Percentiles rank a stretch among this genome's conserved stretches.
phyloP scores from a whole-genome alignment of 2,888 invertebrate species.

The Eilema depressum region DNA sequence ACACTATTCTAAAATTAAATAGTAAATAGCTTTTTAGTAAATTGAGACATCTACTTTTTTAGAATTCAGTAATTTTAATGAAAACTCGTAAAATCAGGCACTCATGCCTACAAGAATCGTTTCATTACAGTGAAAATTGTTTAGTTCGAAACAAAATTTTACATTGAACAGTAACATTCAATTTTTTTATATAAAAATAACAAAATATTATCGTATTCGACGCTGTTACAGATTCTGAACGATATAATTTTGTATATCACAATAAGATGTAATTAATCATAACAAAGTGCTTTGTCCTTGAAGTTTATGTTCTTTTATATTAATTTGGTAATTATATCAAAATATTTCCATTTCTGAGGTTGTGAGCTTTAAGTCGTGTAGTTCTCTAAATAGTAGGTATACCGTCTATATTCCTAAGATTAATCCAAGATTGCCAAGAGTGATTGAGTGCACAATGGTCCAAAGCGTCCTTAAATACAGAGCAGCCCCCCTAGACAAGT shows the following conservation, averaged over 20 bases:
- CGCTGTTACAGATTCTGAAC: neutral
- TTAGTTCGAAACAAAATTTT: no score
- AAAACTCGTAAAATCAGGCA: neutral
- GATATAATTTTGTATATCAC: neutral
- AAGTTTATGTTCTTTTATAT: constrained; percentile 41
- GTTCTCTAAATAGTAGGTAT: neutral
- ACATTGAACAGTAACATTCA: no score
- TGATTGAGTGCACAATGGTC: neutral
- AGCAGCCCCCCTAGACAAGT: no score
- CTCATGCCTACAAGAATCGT: no score
- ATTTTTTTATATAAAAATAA: neutral
- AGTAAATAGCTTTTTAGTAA: neutral
- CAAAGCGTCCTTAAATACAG: no score
- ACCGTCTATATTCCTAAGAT: neutral
- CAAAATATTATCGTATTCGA: neutral
- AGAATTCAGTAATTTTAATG: neutral
- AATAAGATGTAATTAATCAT: neutral
- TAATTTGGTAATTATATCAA: neutral
- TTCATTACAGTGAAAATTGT: no score
- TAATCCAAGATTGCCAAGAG: neutral
- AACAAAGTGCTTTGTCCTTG: constrained; percentile 35
- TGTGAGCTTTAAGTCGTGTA: neutral
- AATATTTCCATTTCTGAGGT: neutral
- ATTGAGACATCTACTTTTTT: neutral
- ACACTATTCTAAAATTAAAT: neutral